Evolutionary conservation across 2,888 invertebrate genomes (phyloP).

Genomic region (Lithosia quadra): DNA sequence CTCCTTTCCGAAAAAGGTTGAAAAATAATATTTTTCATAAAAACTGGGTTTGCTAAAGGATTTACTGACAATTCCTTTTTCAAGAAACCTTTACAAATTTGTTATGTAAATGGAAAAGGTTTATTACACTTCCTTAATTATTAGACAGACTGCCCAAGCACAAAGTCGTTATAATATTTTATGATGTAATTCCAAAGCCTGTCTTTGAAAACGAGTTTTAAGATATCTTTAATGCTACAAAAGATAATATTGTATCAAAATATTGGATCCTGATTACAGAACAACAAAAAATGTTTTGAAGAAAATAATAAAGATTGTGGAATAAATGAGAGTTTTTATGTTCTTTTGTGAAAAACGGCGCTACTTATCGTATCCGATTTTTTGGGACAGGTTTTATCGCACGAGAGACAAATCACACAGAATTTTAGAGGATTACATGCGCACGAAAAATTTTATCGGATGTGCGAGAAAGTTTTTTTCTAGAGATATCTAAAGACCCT

Average conservation of each 20-base stretch:
- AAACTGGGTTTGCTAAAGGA: conserved; percentile 73
- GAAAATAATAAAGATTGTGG: conserved; percentile 27
- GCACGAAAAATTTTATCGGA: conserved; percentile 81
- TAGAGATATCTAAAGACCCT: conserved; percentile 73
- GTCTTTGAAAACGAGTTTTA: conserved; percentile 68
- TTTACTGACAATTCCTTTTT: conserved; percentile 70
- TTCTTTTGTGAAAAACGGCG: conserved; percentile 52
- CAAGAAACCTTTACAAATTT: conserved; percentile 69
- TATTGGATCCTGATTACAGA: conserved; percentile 47
- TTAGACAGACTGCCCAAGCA: conserved; percentile 74
- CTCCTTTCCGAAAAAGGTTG: not conserved
- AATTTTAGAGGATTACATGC: conserved; percentile 75
- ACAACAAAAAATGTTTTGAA: conserved; percentile 46
- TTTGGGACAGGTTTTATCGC: conserved; percentile 65
- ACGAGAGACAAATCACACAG: conserved; percentile 76
- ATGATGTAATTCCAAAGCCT: conserved; percentile 77
- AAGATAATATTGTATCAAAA: conserved; percentile 56
- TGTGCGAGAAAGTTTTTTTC: conserved; percentile 69
- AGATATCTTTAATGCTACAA: conserved; percentile 59
- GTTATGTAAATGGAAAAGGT: conserved; percentile 79
- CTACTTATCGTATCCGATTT: conserved; percentile 58
- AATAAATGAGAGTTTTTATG: conserved; percentile 30
- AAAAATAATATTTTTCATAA: conserved; percentile 44
- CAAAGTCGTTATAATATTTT: conserved; percentile 77
- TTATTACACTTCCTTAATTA: conserved; percentile 82